phyloP scores from a whole-genome alignment of 2,113 vertebrate genomes.

The Elgaria multicarinata region DNA sequence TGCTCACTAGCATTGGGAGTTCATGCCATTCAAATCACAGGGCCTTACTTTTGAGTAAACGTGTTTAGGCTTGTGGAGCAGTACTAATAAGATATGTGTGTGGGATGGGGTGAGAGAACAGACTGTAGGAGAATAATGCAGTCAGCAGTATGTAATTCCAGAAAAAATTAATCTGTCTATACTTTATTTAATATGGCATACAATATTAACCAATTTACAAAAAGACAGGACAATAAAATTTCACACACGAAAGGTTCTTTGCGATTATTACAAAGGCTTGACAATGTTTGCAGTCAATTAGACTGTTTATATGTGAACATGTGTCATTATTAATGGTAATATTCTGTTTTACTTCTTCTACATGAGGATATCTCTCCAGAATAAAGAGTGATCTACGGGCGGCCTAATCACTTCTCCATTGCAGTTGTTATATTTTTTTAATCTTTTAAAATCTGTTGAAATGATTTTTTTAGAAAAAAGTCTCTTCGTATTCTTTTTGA shows the following conservation, averaged over 20 bases:
- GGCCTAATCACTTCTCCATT: too few species aligned
- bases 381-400: too few species aligned
- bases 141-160: conserved; percentile 8
- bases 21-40: background rate
- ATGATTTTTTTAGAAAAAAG: conserved; percentile 9
- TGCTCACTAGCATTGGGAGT: background rate
- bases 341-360: too few species aligned
- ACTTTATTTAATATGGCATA: too few species aligned
- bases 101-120: conserved; percentile 22
- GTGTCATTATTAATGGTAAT: too few species aligned
- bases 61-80: background rate
- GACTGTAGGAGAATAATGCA: conserved; percentile 47
- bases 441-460: conserved; percentile 14
- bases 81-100: conserved; percentile 49
- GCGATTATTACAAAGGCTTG: too few species aligned
- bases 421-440: conserved; percentile 28
- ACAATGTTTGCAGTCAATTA: too few species aligned
- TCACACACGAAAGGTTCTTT: too few species aligned
- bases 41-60: background rate
- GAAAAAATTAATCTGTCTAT: conserved; percentile 74
- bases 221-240: too few species aligned
- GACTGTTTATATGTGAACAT: too few species aligned
- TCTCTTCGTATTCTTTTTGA: background rate
- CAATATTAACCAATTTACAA: too few species aligned
- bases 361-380: too few species aligned